Base-by-base conservation (phyloP, 2,797 vertebrate species). In the Pteronotus mesoamericanus region DNA sequence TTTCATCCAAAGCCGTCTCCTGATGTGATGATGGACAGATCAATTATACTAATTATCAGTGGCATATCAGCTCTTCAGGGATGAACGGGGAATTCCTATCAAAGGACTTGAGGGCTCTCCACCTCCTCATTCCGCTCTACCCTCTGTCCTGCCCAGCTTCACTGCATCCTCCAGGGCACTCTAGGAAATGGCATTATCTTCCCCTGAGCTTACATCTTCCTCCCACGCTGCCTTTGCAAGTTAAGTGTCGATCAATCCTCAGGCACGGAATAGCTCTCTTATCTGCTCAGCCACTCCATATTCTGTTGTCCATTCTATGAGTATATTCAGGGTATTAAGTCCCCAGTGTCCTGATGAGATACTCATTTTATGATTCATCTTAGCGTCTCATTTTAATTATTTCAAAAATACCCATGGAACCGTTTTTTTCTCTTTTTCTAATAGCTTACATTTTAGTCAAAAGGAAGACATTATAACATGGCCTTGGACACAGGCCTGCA, bases 381-480 rank as follows among this genome's bases (percentile, higher is more conserved):
- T 24, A 83, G 21, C 24, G 32, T 59, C 32, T 93, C 72, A 34
- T 78, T 93, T 77, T 34, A 86, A 71, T 66, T 57, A 92, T 77
- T 96, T 82, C 18, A 93, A 88, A 92, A 53, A 71, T 18, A 84
- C 9, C 12, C 15, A 48, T 71, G 21, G 22, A 79, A 84, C 51
- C 14, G 10, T 16, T 10, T 77, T 77, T 66, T 89, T n/a, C 24
- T 85, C 26, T 61, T 24, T 82, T 94, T 51, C 84, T 12, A 37
- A 37, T 0, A 53, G 69, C 74, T 91, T 53, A 24, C 22, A 80
- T 32, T 79, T 87, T 26, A 84, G 61, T 53, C 14, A 44, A 86
- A 86, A 89, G 39, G 77, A 66, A 94, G 97, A 93, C 12, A 29
- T 44, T 15, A 21, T 6, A 18, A 16, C 34, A 51, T 61, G 92